phyloP scores from a whole-genome alignment of 2,113 vertebrate genomes.

The Erythrocebus patas region DNA sequence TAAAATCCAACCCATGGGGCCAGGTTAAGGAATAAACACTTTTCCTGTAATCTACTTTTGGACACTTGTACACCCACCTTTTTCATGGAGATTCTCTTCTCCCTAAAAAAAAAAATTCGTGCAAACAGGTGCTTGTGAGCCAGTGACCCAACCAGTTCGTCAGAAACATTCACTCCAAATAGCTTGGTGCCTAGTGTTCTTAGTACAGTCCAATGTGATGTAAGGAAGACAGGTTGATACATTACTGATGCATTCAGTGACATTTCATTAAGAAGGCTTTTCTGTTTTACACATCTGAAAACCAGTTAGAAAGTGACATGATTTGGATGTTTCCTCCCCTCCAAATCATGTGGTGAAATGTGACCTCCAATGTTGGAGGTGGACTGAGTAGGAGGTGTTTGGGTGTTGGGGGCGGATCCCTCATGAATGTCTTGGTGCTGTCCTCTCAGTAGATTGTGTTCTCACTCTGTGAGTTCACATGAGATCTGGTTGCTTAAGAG shows the following conservation, averaged over 20 bases:
- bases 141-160: neutral
- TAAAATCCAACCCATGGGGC: neutral
- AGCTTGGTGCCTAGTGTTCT: neutral
- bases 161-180: neutral
- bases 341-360: too few species aligned
- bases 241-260: constrained; percentile 43
- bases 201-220: neutral
- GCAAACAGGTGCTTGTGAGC: neutral
- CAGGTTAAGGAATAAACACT: neutral
- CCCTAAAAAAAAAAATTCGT: neutral
- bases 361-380: too few species aligned
- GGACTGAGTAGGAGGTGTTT: too few species aligned
- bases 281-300: constrained; percentile 71
- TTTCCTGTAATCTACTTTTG: neutral
- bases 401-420: too few species aligned
- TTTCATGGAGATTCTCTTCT: neutral
- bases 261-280: constrained; percentile 31
- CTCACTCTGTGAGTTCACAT: too few species aligned
- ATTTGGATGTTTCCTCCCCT: too few species aligned
- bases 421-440: too few species aligned
- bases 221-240: constrained; percentile 34
- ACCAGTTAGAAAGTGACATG: constrained; percentile 66
- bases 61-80: neutral
- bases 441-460: too few species aligned
- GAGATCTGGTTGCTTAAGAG: too few species aligned